Base-by-base conservation (phyloP, 1,140 invertebrate genomes). In the Cepaea nemoralis region DNA sequence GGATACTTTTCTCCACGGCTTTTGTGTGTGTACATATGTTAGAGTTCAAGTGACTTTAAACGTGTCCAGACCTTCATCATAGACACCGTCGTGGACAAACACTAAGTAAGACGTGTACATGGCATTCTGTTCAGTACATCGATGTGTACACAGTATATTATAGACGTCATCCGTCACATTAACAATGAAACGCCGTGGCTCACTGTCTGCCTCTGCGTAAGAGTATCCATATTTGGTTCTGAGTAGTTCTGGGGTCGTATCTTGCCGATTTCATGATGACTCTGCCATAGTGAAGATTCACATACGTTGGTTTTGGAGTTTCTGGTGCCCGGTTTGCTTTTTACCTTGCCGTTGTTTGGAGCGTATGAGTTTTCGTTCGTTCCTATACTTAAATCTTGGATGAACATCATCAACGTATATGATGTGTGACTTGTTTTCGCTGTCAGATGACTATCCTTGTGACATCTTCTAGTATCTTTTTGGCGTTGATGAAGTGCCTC, bases 161-260 rank as follows among this genome's bases (percentile, higher is more conserved):
- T 40, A 71, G 14, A 85, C 77, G 66, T 79, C 83, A 3, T 86
- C 77, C 24, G 80, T 82, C 0, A 86, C 67, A 55, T 86, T 77
- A 42, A 86, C 82, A 22, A 82, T 24, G 42, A 86, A 86, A 22
- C 80, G 73, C 33, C 85, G 66, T 5, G 85, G 85, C 16, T 79
- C 55, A 39, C 82, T 83, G 10, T 73, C 33, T 48, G 82, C 84
- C 77, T 86, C 85, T 0, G 37, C 69, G 55, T 82, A 86, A 0
- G n/a, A 39, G 10, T 74, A 27, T 35, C 80, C 82, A 77, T 77
- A 86, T 19, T 24, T 35, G 8, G 71, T 66, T 37, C 63, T 59
- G 22, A 86, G 75, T 5, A 48, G 16, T 12, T 70, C 59, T n/a
- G 63, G 59, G 22, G 27, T n/a, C 14, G 42, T 48, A 48, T 78